phyloP scores from a whole-genome alignment of 1,140 invertebrate genomes.

The Drosophila ananassae region DNA sequence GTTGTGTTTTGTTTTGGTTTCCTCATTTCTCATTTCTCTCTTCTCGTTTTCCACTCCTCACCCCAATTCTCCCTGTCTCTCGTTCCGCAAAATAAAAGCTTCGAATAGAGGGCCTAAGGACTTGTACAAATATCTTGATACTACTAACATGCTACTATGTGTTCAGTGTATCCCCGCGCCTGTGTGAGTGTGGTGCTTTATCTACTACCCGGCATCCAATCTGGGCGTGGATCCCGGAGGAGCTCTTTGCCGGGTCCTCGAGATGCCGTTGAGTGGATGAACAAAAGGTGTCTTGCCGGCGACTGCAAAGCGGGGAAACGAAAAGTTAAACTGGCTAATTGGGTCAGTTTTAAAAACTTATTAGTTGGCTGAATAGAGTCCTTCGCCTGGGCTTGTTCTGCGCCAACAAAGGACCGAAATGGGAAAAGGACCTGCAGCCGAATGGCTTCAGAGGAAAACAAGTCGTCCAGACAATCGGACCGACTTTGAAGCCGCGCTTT shows the following conservation, averaged over 20 bases:
- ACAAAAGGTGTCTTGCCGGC: slow-evolving; percentile 61
- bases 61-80: slow-evolving; percentile 2
- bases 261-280: slow-evolving; percentile 53
- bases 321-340: slow-evolving; percentile 65
- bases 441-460: slow-evolving; percentile 18
- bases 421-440: slow-evolving; percentile 19
- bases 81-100: slow-evolving; percentile 59
- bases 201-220: slow-evolving; percentile 37
- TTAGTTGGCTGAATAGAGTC: slow-evolving; percentile 51
- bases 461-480: not conserved
- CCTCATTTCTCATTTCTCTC: slow-evolving; percentile 6
- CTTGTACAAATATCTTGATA: slow-evolving; percentile 56
- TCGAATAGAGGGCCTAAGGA: slow-evolving; percentile 70
- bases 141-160: slow-evolving; percentile 68
- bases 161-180: slow-evolving; percentile 29
- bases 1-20: slow-evolving; percentile 66
- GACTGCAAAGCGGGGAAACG: slow-evolving; percentile 24
- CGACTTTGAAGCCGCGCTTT: slow-evolving; percentile 7
- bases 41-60: slow-evolving; percentile 23
- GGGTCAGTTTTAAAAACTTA: slow-evolving; percentile 71
- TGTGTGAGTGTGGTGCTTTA: slow-evolving; percentile 9
- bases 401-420: slow-evolving; percentile 27
- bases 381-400: slow-evolving; percentile 10
- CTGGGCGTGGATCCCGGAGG: slow-evolving; percentile 24
- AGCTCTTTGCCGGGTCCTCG: slow-evolving; percentile 15